Evolutionary conservation across 2,888 invertebrate genomes (phyloP).

Genomic region (Hydropsyche betteni): DNA sequence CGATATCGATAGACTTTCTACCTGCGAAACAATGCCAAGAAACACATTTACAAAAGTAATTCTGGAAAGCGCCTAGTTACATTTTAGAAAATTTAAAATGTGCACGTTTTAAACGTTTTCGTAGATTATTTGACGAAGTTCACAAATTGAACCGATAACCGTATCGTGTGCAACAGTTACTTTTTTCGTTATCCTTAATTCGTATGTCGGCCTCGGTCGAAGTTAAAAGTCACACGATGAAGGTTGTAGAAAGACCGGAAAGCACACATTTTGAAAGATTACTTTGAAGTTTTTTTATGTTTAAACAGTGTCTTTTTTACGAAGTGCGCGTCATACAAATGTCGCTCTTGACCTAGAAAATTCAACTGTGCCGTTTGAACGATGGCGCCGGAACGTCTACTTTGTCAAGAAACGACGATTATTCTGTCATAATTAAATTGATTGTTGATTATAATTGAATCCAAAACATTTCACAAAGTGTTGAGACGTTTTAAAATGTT

Average conservation of each 20-base stretch:
- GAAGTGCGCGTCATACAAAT: background rate
- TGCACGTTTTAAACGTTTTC: no score
- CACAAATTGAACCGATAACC: slow-evolving; percentile 23
- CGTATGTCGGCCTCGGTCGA: slow-evolving; percentile 12
- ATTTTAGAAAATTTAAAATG: no score
- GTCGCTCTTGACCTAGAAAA: slow-evolving; percentile 31
- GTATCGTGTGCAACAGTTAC: background rate
- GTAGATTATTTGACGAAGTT: no score
- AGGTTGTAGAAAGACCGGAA: slow-evolving; percentile 15
- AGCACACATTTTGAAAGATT: background rate
- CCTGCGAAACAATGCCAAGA: no score
- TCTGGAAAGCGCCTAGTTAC: no score
- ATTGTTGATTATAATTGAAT: no score
- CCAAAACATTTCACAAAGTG: no score
- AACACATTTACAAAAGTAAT: no score
- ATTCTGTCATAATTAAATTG: no score
- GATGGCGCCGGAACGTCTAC: slow-evolving; percentile 17
- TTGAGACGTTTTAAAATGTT: no score
- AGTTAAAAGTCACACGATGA: background rate
- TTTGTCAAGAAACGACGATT: background rate
- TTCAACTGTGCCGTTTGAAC: slow-evolving; percentile 3
- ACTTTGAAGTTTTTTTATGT: background rate
- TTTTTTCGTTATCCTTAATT: slow-evolving; percentile 32
- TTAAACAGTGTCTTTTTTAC: background rate
- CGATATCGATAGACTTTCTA: no score